phyloP scores from a whole-genome alignment of 2,888 invertebrate genomes.

The Drepana falcataria region DNA sequence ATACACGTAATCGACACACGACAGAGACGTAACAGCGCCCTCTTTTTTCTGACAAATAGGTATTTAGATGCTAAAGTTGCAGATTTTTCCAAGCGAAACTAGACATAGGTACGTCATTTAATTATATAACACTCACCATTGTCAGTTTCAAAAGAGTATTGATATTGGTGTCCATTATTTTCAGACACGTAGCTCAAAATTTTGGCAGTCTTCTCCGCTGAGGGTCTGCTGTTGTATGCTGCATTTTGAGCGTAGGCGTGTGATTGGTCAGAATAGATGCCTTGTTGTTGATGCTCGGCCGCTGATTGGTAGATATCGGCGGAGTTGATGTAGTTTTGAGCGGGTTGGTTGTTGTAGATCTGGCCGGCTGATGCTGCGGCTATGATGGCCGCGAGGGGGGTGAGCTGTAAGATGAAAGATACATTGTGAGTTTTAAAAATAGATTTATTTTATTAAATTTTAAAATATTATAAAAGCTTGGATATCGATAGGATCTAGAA shows the following conservation, averaged over 20 bases:
- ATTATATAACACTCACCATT: slow-evolving; percentile 61
- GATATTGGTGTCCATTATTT: slow-evolving; percentile 51
- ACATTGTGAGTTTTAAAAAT: not conserved
- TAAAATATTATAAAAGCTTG: too few relatives aligned
- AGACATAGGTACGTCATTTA: not conserved
- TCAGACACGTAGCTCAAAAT: slow-evolving; percentile 47
- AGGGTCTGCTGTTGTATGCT: slow-evolving; percentile 15
- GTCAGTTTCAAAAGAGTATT: slow-evolving; percentile 80
- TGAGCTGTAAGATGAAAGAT: slow-evolving; percentile 35
- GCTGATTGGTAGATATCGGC: slow-evolving; percentile 50
- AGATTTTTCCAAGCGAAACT: not conserved
- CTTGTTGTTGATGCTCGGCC: slow-evolving; percentile 41
- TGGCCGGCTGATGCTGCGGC: slow-evolving; percentile 50
- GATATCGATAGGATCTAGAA: too few relatives aligned
- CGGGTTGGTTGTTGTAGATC: slow-evolving; percentile 30
- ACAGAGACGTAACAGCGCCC: too few relatives aligned
- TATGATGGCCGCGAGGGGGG: slow-evolving; percentile 40
- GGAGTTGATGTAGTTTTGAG: slow-evolving; percentile 31
- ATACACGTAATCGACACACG: too few relatives aligned
- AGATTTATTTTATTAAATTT: too few relatives aligned
- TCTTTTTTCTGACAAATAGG: too few relatives aligned
- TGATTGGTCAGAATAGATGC: slow-evolving; percentile 38
- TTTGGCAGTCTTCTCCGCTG: slow-evolving; percentile 43
- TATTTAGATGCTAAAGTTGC: too few relatives aligned
- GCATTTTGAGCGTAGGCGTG: slow-evolving; percentile 23